Base-by-base conservation (phyloP, 2,113 vertebrate species). In the Cisticola juncidis region DNA sequence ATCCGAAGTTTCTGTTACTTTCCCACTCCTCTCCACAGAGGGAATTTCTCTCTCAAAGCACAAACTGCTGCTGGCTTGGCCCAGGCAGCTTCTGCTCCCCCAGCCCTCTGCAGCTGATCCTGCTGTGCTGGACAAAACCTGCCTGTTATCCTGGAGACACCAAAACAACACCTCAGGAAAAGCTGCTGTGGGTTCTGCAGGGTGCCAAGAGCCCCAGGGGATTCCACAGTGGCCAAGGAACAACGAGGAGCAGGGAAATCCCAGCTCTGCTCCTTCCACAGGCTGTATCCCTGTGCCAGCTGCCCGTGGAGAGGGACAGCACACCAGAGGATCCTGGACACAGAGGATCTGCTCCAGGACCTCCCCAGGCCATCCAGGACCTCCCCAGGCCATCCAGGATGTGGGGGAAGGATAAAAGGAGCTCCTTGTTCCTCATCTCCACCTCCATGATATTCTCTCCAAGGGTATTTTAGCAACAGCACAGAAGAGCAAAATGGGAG, bases 141-240 rank as follows among this genome's bases (percentile, higher is more conserved):
- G 50, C 60, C 68, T 69, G 33, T 62, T 70, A 47, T 83, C 62
- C 54, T 66, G 79, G 79, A 93, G 71, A 76, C 54, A 33, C 38
- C 25, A 12, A 62, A 88, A 38, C 53, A 87, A 14, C 64, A 85
- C 25, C 64, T 47, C 50, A 73, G 69, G 44, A 71, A 70, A 74
- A 94, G 71, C 76, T 88, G 71, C 92, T 81, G 60, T 29, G 14
- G 66, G 38, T 88, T 29, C 31, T 28, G 33, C 54, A 36, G 35
- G 33, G n/a, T 94, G 95, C 95, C 93, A 97, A 17, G 14, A 94
- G 36, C 81, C 72, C 81, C 66, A 57, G 77, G 86, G 61, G 61
- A 84, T 74, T 60, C 69, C 40, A 33, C 13, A 24, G 65, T 8
- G 45, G 89, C 94, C 94, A 95, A 95, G 61, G 42, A 91, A 87